Evolutionary conservation across 2,113 vertebrate species (phyloP).

Genomic region (Tachysurus fulvidraco): DNA sequence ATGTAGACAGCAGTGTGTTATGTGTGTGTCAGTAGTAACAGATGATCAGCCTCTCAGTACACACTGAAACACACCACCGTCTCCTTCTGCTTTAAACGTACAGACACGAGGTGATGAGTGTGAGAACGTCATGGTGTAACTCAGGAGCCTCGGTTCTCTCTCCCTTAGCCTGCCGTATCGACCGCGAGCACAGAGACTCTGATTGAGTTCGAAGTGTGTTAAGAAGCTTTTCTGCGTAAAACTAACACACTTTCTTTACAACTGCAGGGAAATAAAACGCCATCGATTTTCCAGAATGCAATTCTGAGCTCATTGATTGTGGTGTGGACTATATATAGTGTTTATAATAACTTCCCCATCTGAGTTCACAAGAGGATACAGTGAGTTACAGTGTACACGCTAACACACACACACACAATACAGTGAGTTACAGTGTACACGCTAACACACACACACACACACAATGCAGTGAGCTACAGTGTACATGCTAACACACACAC

Average conservation of each 20-base stretch:
- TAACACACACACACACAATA: no score
- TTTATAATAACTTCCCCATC: conserved; percentile 8
- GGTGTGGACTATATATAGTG: conserved; percentile 26
- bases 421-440: no score
- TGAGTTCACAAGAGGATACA: not conserved
- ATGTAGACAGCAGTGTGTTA: conserved; percentile 56
- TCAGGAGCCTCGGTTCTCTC: not conserved
- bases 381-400: no score
- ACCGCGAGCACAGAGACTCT: not conserved
- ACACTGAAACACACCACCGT: conserved; percentile 28
- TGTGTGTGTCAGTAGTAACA: conserved; percentile 68
- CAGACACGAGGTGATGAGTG: not conserved
- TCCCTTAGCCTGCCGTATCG: not conserved
- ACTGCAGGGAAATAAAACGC: conserved; percentile 18
- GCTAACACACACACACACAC: not conserved
- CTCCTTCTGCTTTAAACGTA: not conserved
- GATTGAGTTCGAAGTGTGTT: not conserved
- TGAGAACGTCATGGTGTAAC: not conserved
- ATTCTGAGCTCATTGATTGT: conserved; percentile 30
- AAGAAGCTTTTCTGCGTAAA: conserved; percentile 11
- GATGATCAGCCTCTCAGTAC: conserved; percentile 53
- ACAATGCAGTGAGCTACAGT: no score
- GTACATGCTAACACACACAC: not conserved
- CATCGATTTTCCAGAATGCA: conserved; percentile 37
- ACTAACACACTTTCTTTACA: not conserved